Evolutionary conservation across 2,113 vertebrate species (phyloP), one percentile per base, ranked within the genome.

Genomic region (Peromyscus californicus): DNA sequence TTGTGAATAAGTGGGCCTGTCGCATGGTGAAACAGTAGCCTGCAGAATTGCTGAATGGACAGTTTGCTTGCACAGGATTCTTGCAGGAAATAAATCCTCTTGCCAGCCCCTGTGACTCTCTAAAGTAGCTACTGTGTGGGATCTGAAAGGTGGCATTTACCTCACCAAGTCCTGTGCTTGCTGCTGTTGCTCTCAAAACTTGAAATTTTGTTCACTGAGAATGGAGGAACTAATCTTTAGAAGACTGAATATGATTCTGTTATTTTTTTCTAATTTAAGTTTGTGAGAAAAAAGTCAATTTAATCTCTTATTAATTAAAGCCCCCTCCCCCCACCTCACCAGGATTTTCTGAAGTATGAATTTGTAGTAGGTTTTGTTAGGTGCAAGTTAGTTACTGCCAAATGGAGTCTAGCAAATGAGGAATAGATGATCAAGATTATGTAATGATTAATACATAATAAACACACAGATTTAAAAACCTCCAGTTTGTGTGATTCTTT

Each of bases 1-100:
- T 99, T 99, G 98, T 98, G 98, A 98, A 98, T 98, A 98, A 99
- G 98, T 98, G 98, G 98, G 98, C 97, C 97, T 99, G 98, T 99
- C 97, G 92, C 98, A 98, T 98, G 98, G 98, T 97, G 97, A 98
- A 98, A 98, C 97, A 98, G 96, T 96, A 96, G 98, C 98, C 98
- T 93, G 98, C 96, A 98, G 97, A 97, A 97, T 0, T 98, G 98
- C 98, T 99, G 98, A 99, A 98, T 98, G 97, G 98, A 97, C 98
- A 98, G 94, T 98, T 98, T 98, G 94, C 98, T 93, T 96, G 98
- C 97, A 97, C 97, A 96, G 97, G 97, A 94, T 98, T 98, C 97
- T 97, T 97, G 93, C 98, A 98, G 96, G 97, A 98, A 99, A 96
- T 97, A 97, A 98, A 91, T 85, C 93, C 96, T 96, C 96, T 96